Conservation (phyloP, 2,888 invertebrate genomes). For the Apamea anceps region DNA sequence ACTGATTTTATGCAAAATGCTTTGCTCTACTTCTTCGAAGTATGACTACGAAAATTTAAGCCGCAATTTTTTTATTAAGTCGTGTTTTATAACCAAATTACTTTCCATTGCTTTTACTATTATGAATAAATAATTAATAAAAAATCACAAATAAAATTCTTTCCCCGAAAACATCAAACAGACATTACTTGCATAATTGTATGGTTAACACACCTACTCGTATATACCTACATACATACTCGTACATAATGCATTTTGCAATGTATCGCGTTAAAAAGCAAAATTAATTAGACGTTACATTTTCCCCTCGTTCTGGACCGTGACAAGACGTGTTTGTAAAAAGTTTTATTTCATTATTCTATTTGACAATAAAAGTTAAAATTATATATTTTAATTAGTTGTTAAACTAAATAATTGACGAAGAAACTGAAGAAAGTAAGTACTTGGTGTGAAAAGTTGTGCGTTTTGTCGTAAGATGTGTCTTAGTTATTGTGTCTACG, state of each 20-base stretch:
- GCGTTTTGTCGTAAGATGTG: constrained; percentile 74
- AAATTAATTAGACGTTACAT: constrained; percentile 77
- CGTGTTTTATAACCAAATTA: constrained; percentile 6
- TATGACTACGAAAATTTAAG: background rate
- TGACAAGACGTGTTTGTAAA: constrained; percentile 76
- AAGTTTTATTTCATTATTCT: constrained; percentile 57
- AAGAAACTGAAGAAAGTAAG: constrained; percentile 60
- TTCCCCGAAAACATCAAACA: constrained; percentile 24
- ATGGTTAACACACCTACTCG: constrained; percentile 60
- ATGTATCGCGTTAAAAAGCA: constrained; percentile 70
- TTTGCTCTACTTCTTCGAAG: constrained; percentile 4
- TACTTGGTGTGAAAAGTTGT: constrained; percentile 29
- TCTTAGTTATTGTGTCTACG: constrained; percentile 64
- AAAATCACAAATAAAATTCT: constrained; percentile 37
- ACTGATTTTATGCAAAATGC: constrained; percentile 5
- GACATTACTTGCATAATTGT: constrained; percentile 60
- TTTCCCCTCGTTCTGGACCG: constrained; percentile 80
- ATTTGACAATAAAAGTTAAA: constrained; percentile 48
- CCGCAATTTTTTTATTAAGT: background rate
- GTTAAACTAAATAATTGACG: constrained; percentile 29
- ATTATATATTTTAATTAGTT: constrained; percentile 42
- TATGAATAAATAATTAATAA: background rate
- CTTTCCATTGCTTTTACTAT: constrained; percentile 9
- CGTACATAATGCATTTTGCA: constrained; percentile 72
- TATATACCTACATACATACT: constrained; percentile 52